phyloP scores from a whole-genome alignment of 2,888 invertebrate species.

The Monoplex corrugatus region DNA sequence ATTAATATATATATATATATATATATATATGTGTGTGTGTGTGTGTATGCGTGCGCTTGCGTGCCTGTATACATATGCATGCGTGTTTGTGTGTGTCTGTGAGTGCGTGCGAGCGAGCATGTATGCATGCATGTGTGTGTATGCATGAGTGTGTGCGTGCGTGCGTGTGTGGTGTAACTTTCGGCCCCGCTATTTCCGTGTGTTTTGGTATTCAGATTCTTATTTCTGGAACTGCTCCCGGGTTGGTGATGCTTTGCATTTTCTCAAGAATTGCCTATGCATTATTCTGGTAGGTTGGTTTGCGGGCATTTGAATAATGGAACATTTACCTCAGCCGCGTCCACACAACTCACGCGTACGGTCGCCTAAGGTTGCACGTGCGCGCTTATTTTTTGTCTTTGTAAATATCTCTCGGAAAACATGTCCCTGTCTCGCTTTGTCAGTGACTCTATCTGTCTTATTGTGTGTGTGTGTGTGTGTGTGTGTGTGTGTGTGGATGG shows the following conservation, averaged over 20 bases:
- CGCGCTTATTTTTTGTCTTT: no score
- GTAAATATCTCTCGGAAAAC: no score
- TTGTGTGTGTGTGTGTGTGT: background rate
- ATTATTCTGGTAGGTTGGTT: no score
- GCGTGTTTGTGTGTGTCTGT: background rate
- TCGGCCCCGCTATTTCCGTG: no score
- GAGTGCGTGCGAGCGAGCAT: background rate
- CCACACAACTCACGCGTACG: no score
- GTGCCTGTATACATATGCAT: background rate
- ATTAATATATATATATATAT: background rate
- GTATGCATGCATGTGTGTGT: background rate
- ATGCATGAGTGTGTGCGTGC: background rate
- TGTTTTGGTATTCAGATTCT: background rate
- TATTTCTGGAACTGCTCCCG: no score
- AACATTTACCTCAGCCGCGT: no score
- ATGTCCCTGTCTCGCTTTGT: background rate
- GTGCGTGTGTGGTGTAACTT: background rate
- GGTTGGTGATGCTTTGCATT: no score
- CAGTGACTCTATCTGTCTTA: background rate
- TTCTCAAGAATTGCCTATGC: no score
- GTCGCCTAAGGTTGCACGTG: no score
- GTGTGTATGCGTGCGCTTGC: background rate
- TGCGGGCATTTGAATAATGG: no score
- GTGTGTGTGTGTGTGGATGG: background rate
- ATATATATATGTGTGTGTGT: background rate